These are phyloP conservation scores for Ennomos erosarius DNA, from an alignment of 2,888 invertebrate genomes.

Conservation along the genomic window DNA sequence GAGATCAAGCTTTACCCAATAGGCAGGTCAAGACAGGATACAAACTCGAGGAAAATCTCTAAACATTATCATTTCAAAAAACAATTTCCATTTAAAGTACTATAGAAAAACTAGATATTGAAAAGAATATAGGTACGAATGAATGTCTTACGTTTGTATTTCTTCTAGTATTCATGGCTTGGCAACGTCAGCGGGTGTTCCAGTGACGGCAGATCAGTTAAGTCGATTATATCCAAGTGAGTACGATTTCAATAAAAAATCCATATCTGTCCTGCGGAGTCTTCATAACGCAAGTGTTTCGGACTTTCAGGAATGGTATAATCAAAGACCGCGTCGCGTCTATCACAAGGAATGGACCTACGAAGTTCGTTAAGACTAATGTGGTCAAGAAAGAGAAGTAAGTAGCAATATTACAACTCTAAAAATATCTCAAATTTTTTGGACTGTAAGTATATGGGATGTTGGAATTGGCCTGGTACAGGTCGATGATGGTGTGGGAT, in stretches of 20 bases:
- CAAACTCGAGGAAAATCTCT: too few relatives aligned
- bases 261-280: too few relatives aligned
- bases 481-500: too few relatives aligned
- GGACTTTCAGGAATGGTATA: slow-evolving; percentile 58
- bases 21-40: too few relatives aligned
- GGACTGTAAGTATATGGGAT: too few relatives aligned
- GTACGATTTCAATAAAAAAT: slow-evolving; percentile 33
- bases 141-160: background rate
- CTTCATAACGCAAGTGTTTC: background rate
- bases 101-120: too few relatives aligned
- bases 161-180: slow-evolving; percentile 73
- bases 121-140: too few relatives aligned
- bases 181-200: slow-evolving; percentile 58
- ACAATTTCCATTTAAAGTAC: too few relatives aligned
- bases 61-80: too few relatives aligned
- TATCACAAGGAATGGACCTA: slow-evolving; percentile 54
- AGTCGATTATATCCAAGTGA: slow-evolving; percentile 63
- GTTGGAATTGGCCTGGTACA: too few relatives aligned
- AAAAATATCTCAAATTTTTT: too few relatives aligned
- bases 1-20: too few relatives aligned
- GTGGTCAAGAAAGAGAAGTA: slow-evolving; percentile 73
- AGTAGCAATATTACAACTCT: slow-evolving; percentile 33
- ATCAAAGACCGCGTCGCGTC: slow-evolving; percentile 62
- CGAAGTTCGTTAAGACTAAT: slow-evolving; percentile 60
- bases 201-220: slow-evolving; percentile 64